These are phyloP conservation scores for Jacana jacana DNA, from an alignment of 2,113 vertebrate genomes.

Conservation along the genomic window DNA sequence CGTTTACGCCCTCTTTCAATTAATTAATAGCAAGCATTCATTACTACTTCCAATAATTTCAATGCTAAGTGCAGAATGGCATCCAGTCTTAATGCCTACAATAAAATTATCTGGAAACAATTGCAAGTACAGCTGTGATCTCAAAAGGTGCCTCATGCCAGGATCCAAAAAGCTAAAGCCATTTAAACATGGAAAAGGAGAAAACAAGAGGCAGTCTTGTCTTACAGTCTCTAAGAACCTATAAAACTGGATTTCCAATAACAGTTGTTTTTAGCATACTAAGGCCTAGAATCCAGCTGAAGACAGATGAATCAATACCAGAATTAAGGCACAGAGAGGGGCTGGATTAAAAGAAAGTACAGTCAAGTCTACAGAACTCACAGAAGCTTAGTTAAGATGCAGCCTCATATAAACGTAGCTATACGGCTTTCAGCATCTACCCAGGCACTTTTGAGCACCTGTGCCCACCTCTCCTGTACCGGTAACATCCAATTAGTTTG, in stretches of 20 bases:
- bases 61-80: background rate
- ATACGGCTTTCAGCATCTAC: background rate
- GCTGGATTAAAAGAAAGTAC: background rate
- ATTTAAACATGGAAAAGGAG: background rate
- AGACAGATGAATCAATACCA: background rate
- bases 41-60: background rate
- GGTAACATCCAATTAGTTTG: background rate
- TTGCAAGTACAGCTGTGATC: constrained; percentile 4
- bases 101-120: background rate
- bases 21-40: background rate
- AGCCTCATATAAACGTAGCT: background rate
- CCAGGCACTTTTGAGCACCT: background rate
- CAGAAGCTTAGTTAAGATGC: background rate
- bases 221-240: background rate
- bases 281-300: background rate
- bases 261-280: background rate
- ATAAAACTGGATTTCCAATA: background rate
- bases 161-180: background rate
- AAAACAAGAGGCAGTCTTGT: background rate
- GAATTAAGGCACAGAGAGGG: background rate
- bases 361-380: background rate
- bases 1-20: background rate
- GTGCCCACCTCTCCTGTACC: background rate
- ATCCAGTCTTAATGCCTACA: background rate
- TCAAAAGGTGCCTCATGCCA: background rate